These are phyloP conservation scores for Lagopus leucura DNA, from an alignment of 2,113 vertebrate species.

Conservation along the genomic window DNA sequence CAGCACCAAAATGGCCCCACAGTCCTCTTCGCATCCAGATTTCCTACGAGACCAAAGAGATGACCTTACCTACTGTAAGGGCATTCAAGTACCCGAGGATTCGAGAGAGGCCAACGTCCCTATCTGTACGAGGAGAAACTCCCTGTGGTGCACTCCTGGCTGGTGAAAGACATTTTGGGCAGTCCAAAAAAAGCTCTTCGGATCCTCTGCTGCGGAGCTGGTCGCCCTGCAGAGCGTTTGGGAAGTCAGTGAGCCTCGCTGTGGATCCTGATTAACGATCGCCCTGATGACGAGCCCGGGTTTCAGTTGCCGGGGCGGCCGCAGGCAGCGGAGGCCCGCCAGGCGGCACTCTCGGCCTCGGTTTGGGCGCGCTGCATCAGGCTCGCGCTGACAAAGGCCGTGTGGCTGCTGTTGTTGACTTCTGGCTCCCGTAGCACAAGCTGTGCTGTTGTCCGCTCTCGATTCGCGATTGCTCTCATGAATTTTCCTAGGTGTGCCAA, in stretches of 20 bases:
- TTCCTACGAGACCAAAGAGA: background rate
- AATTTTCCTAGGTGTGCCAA: background rate
- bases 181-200: background rate
- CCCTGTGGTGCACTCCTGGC: accelerated
- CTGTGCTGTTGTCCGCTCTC: background rate
- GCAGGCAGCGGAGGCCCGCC: background rate
- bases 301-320: accelerated
- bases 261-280: accelerated
- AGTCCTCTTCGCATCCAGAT: background rate
- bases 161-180: accelerated
- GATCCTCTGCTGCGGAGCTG: background rate
- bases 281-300: background rate
- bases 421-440: background rate
- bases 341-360: constrained; percentile 63
- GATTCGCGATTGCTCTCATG: background rate
- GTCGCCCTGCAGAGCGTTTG: too few species aligned
- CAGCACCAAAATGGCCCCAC: background rate
- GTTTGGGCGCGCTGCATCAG: accelerated
- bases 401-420: accelerated
- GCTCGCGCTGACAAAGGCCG: accelerated
- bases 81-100: background rate
- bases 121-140: too few species aligned
- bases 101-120: background rate
- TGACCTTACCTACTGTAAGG: background rate
- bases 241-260: too few species aligned